phyloP scores from a whole-genome alignment of 2,888 invertebrate genomes.

The Conchocele bisecta region DNA sequence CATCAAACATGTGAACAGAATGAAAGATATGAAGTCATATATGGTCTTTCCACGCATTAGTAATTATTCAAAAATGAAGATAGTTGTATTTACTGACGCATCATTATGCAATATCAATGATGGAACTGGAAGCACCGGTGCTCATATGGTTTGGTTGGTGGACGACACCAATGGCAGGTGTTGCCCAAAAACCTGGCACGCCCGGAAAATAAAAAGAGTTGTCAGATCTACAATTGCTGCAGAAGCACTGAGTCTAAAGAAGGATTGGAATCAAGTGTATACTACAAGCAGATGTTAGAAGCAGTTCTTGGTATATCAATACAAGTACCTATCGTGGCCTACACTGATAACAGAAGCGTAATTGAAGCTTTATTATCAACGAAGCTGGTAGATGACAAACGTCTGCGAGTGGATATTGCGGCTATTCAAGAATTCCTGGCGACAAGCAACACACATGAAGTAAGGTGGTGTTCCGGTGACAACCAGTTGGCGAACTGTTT shows the following conservation, averaged over 20 bases:
- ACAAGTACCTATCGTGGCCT: constrained; percentile 7
- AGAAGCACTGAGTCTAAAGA: constrained; percentile 27
- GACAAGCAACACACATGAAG: not conserved
- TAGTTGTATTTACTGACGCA: constrained; percentile 32
- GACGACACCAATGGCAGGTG: constrained; percentile 22
- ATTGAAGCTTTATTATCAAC: constrained; percentile 20
- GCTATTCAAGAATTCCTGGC: constrained; percentile 12
- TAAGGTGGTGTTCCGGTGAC: constrained; percentile 15
- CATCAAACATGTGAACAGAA: constrained; percentile 21
- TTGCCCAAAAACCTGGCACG: constrained; percentile 31
- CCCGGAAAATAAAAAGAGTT: constrained; percentile 41
- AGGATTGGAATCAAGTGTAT: not conserved
- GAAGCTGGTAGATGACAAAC: constrained; percentile 15
- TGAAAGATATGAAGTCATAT: constrained; percentile 33
- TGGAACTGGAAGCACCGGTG: constrained; percentile 33
- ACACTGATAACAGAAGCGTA: constrained; percentile 20
- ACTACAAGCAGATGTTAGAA: constrained; percentile 18
- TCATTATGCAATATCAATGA: constrained; percentile 40
- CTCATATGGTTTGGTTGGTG: constrained; percentile 29
- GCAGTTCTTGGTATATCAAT: constrained; percentile 15
- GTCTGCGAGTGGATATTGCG: constrained; percentile 5
- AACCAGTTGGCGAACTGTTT: constrained; percentile 9
- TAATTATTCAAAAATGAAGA: not conserved
- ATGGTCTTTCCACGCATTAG: constrained; percentile 26
- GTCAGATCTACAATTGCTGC: constrained; percentile 41